Evolutionary conservation across 1,140 invertebrate species (phyloP), one percentile per base, ranked within the genome.

Genomic region (Drosophila prosaltans): DNA sequence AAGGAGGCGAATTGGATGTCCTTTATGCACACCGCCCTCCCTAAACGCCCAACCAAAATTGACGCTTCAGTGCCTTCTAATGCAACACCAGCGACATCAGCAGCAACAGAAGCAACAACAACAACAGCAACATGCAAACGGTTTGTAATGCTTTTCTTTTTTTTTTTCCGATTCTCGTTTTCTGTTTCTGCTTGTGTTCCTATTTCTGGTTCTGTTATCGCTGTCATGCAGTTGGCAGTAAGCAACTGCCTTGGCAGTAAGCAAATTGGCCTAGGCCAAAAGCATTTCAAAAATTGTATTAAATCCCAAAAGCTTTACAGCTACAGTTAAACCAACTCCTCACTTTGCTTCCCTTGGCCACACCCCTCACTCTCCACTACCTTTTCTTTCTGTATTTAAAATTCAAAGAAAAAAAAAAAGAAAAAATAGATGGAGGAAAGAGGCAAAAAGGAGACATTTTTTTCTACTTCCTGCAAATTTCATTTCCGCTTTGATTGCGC

Each of bases 401-500:
- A 78, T 71, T 66, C 74, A 78, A 78, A 66, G 68, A 43, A 57
- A 75, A 74, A 75, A 74, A 48, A 40, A 60, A 54, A 43, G 6
- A 36, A 61, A 51, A 60, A 60, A 61, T 26, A 32, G 58, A 30
- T 30, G 30, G 16, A 16, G 57, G 55, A 36, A 36, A 62, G 55
- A 36, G 39, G 45, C 45, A 26, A 57, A 55, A 32, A 54, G 55
- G 58, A 45, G 26, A 28, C 36, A 58, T 59, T 54, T 69, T 72
- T 74, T 75, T 67, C 16, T 63, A 81, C 85, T 84, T 89, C 84
- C 84, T 90, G 84, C 78, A 90, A 89, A 89, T 89, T 89, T 89
- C 84, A 89, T 89, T 89, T 89, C 84, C 84, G 84, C 84, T 89
- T 89, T 89, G 84, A 89, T 89, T 89, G 84, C 84, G 85, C 84